Base-by-base conservation (phyloP, 2,888 invertebrate species). In the Gryllus longicercus region DNA sequence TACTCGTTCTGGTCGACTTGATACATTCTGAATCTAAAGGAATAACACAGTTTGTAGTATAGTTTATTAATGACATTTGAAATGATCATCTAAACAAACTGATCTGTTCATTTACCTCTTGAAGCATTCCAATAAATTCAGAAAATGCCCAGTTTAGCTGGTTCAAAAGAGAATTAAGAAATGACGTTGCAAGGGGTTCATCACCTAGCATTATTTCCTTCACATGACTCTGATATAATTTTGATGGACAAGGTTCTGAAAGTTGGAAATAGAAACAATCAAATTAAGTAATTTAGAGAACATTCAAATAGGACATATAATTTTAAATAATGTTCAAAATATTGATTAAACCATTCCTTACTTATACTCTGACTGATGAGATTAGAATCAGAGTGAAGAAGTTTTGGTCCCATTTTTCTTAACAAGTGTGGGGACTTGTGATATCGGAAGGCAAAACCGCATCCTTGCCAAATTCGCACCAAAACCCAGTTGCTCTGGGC, bases 111-210 rank as follows among this genome's bases (percentile, higher is more conserved):
- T 74, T 21, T 85, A 92, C 92, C 89, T 95, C 95, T 86, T 95
- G 95, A 85, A 95, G 89, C 89, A 95, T 92, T 49, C 94, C 92
- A 83, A 95, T 93, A 85, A 95, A 95, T 85, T 96, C 95, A 0
- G 95, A 95, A 86, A 95, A 95, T 0, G 95, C 93, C 95, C 95
- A 95, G 87, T 96, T 95, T 10, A 95, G 88, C 84, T 95, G 95
- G 85, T 93, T 94, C 11, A 96, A 88, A 49, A 96, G 88, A 0
- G 94, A 94, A 86, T 95, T 94, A 16, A 96, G 88, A 85, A 93
- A 94, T 0, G 90, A 87, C 0, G 92, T 92, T 0, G 94, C 91
- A 25, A 91, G 88, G 51, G 91, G 90, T 11, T 92, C 91, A 84
- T 94, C 92, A 3, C 88, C 87, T 0, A 88, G 83, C 51, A 96